These are phyloP conservation scores for Sparus aurata DNA, from an alignment of 2,797 vertebrate species.

Conservation along the genomic window DNA sequence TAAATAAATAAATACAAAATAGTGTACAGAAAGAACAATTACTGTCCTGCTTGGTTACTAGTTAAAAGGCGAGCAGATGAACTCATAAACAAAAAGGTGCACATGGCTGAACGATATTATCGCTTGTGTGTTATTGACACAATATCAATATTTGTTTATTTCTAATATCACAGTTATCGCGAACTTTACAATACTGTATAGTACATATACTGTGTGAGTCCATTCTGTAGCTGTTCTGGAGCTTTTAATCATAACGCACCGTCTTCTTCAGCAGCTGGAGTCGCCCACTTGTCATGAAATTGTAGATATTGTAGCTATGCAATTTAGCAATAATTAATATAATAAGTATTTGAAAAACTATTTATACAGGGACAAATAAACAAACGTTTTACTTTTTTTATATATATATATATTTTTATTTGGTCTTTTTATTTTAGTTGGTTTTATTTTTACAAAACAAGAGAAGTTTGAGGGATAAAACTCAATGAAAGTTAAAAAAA, in stretches of 20 bases:
- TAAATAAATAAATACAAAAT: too few relatives aligned
- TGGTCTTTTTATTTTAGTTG: neutral
- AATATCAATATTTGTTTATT: neutral
- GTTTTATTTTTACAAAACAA: neutral
- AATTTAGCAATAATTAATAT: neutral
- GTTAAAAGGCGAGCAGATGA: too few relatives aligned
- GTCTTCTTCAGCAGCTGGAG: neutral
- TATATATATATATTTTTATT: neutral
- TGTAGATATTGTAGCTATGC: neutral
- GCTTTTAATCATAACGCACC: neutral
- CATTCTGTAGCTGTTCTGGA: neutral
- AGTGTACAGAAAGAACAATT: too few relatives aligned
- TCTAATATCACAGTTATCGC: neutral
- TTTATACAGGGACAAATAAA: neutral
- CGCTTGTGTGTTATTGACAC: too few relatives aligned
- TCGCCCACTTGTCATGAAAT: neutral
- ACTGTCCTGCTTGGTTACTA: too few relatives aligned
- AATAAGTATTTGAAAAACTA: too few relatives aligned
- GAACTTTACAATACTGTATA: too few relatives aligned
- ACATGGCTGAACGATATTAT: too few relatives aligned
- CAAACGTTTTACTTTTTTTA: neutral
- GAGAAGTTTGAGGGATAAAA: too few relatives aligned
- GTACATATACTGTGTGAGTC: too few relatives aligned
- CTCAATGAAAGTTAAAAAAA: too few relatives aligned
- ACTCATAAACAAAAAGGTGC: too few relatives aligned